These are phyloP conservation scores for Orchesella cincta DNA, from an alignment of 1,140 invertebrate species.

Conservation along the genomic window DNA sequence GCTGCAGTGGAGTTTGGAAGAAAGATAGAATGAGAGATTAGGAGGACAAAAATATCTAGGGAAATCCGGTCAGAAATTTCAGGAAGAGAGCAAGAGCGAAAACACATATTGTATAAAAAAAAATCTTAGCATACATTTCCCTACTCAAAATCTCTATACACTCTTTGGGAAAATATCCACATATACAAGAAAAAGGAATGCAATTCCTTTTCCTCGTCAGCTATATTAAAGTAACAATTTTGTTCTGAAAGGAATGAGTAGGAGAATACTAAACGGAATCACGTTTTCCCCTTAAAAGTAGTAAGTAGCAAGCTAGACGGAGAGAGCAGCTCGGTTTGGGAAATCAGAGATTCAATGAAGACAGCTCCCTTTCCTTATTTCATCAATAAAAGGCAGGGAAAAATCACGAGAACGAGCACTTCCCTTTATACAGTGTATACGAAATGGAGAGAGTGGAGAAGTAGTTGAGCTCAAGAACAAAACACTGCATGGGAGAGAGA, in stretches of 20 bases:
- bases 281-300: no score
- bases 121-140: no score
- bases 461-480: background rate
- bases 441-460: background rate
- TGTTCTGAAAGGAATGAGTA: no score
- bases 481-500: background rate
- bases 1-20: background rate
- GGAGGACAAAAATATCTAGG: constrained; percentile 24
- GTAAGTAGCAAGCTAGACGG: background rate
- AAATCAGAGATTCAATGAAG: constrained; percentile 30
- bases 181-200: no score
- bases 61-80: constrained; percentile 27
- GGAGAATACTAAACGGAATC: no score
- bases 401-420: constrained; percentile 21
- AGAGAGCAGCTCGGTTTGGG: background rate
- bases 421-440: background rate
- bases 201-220: no score
- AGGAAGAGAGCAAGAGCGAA: no score
- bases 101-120: no score
- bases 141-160: no score
- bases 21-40: constrained; percentile 8
- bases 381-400: constrained; percentile 15
- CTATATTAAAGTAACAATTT: no score
- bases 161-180: no score
- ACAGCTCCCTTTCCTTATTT: constrained; percentile 24